Conservation (phyloP, 2,888 invertebrate genomes). For the Drosophila rubida region DNA sequence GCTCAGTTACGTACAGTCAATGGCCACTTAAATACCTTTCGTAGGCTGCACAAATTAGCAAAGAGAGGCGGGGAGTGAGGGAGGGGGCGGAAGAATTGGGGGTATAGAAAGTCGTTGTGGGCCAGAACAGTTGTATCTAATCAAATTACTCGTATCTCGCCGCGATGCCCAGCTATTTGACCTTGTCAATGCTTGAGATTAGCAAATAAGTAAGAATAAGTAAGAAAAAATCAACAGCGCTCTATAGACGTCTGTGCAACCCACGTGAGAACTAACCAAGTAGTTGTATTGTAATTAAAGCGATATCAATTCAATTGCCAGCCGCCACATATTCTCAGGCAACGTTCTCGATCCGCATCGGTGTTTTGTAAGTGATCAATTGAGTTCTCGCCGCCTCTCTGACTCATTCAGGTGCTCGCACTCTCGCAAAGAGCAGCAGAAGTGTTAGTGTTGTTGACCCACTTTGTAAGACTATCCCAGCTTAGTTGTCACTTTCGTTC, state of each 20-base stretch:
- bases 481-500: constrained; percentile 47
- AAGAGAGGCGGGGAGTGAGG: not conserved
- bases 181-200: constrained; percentile 59
- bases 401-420: constrained; percentile 49
- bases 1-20: not conserved
- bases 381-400: constrained; percentile 11
- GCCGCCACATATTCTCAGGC: constrained; percentile 1
- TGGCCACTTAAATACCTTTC: not conserved
- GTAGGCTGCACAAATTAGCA: not conserved
- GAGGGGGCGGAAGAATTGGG: constrained; percentile 3
- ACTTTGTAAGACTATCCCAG: constrained; percentile 56
- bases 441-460: constrained; percentile 69
- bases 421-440: constrained; percentile 18
- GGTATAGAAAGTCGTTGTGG: constrained; percentile 10
- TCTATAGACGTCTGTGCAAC: constrained; percentile 15
- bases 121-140: constrained; percentile 30
- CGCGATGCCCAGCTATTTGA: constrained; percentile 40
- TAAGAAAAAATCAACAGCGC: not conserved
- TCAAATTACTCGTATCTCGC: constrained; percentile 38
- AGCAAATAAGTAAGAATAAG: constrained; percentile 15
- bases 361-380: not conserved
- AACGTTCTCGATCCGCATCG: constrained; percentile 9
- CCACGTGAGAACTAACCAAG: constrained; percentile 39
- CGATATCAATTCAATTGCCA: constrained; percentile 16
- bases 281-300: constrained; percentile 41